Conservation (phyloP, 2,113 vertebrate genomes). For the Ginglymostoma cirratum region DNA sequence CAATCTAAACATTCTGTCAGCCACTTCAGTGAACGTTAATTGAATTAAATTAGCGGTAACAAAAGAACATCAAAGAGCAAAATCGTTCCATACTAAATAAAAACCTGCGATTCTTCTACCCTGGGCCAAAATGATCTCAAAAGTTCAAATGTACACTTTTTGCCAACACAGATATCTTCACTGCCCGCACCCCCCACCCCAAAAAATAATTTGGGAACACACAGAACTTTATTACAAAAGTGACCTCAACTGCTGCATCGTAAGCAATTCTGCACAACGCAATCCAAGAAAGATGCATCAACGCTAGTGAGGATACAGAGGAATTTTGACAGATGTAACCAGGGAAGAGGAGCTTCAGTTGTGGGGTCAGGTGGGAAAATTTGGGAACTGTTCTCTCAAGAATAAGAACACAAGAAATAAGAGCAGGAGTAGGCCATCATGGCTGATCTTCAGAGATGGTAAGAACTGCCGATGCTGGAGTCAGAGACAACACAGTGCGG, state of each 20-base stretch:
- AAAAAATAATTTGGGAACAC: not conserved
- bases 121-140: not conserved
- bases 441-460: too few relatives aligned
- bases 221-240: not conserved
- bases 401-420: not conserved
- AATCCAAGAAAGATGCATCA: not conserved
- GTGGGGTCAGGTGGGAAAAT: not conserved
- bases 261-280: not conserved
- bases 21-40: not conserved
- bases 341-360: not conserved
- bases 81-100: not conserved
- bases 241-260: not conserved
- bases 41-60: not conserved
- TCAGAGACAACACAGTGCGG: too few relatives aligned
- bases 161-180: not conserved
- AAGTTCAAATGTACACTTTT: not conserved
- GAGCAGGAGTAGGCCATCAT: too few relatives aligned
- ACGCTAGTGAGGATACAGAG: not conserved
- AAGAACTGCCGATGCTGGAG: too few relatives aligned
- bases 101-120: not conserved
- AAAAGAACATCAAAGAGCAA: constrained; percentile 2
- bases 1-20: not conserved
- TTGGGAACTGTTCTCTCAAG: not conserved
- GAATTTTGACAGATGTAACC: not conserved
- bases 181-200: too few relatives aligned